These are phyloP conservation scores for Hyles euphorbiae DNA, from an alignment of 1,140 invertebrate genomes.

Conservation along the genomic window DNA sequence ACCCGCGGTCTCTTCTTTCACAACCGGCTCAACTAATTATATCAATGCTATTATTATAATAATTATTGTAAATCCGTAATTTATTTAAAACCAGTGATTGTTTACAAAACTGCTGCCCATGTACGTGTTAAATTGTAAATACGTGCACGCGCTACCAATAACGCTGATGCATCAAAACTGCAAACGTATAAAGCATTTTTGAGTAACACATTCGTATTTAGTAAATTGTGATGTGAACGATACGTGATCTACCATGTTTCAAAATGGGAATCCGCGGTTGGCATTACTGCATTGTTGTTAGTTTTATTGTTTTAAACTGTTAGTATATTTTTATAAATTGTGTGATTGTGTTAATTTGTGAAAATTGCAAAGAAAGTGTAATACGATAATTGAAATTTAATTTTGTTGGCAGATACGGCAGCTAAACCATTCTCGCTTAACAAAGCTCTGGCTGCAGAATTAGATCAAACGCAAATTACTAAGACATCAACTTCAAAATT, in stretches of 20 bases:
- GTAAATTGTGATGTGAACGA: conserved; percentile 8
- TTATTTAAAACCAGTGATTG: conserved; percentile 3
- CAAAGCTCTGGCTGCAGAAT: conserved; percentile 42
- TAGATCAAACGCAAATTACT: conserved; percentile 16
- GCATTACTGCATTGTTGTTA: conserved; percentile 37
- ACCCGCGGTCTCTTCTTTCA: too few relatives aligned
- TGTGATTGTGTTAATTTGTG: not conserved
- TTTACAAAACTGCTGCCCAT: not conserved
- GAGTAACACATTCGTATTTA: not conserved
- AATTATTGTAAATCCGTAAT: too few relatives aligned
- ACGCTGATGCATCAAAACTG: not conserved
- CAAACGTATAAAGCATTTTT: conserved; percentile 1
- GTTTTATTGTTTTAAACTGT: conserved; percentile 34
- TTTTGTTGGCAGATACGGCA: conserved; percentile 31
- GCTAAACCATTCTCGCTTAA: conserved; percentile 51
- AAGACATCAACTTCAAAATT: conserved; percentile 11
- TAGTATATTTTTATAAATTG: conserved; percentile 1
- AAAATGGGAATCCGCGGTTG: conserved; percentile 55
- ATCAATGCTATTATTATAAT: too few relatives aligned
- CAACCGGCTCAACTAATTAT: too few relatives aligned
- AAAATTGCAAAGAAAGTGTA: not conserved
- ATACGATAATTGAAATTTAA: not conserved
- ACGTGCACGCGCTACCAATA: not conserved
- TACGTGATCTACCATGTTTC: conserved; percentile 41
- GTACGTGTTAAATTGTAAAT: conserved; percentile 5